Evolutionary conservation across 2,113 vertebrate species (phyloP), one percentile per base, ranked within the genome.

Genomic region (Oreotrochilus melanogaster): DNA sequence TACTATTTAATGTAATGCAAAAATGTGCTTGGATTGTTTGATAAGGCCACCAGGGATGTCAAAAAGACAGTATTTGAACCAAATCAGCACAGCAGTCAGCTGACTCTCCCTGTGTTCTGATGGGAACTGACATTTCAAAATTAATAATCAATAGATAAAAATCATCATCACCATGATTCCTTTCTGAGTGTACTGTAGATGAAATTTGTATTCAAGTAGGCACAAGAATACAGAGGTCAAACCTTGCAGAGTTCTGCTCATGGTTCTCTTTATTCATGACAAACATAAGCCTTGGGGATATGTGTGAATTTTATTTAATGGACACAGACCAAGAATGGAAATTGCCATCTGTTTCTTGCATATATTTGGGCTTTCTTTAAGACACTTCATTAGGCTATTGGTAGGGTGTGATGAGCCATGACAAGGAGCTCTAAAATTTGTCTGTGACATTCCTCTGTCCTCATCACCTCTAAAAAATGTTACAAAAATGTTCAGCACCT

Each of bases 241-340:
- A 56, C 0, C 0, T 18, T 75, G 62, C 54, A 67, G 21, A 22
- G 48, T 62, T 94, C 56, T 54, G 37, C 65, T 81, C 19, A 37
- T 18, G 28, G 8, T 6, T 76, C 24, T 64, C 76, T 90, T 27
- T 66, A 53, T 37, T 18, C 28, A 73, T 53, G 73, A 73, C 65
- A 70, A 65, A 80, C n/a, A 91, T 2, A 70, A 83, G 65, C 64
- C 33, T 88, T 4, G 1, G 50, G 54, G 21, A 91, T 70, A 43
- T 19, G 25, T 66, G 31, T 66, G 72, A 92, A 93, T 86, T 78
- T 64, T 86, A 66, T 78, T 73, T 80, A 80, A 79, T 70, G 82
- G 86, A 92, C 86, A 82, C 19, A 54, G 45, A 53, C n/a, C 65
- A 76, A 91, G 76, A 91, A 80, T 61, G 61, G 86, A 92, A 92